Evolutionary conservation across 2,888 invertebrate species (phyloP), one percentile per base, ranked within the genome.

Genomic region (Ptilodon capucinus): DNA sequence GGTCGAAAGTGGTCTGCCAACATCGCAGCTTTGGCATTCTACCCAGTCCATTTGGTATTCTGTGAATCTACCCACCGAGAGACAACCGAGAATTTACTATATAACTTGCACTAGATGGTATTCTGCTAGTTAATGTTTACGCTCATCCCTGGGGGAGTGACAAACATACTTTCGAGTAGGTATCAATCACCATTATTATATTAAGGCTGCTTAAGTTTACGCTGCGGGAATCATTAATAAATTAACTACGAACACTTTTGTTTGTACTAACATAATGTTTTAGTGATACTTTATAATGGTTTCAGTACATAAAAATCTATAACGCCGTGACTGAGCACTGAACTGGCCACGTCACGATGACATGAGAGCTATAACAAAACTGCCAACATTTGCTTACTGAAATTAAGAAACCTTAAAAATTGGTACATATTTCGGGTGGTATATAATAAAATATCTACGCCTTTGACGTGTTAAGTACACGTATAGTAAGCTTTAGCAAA

Each of bases 1-100:
- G 63, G 64, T 62, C 53, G 66, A 64, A 62, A 65, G 59, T 60
- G 66, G 66, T 59, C 57, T 51, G 54, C 63, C 63, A 57, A 63
- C 60, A 57, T 48, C 49, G 63, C 36, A 62, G 60, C 64, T 62
- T 53, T 49, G 64, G 66, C 60, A 64, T 63, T 64, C 66, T 51
- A 48, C 54, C 55, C 48, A 46, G 53, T 44, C 52, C 60, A 62
- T 64, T 64, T 47, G 57, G 40, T 62, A 64, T 64, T 64, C 63
- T 49, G 59, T 57, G 57, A 51, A 64, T 52, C 48, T 50, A 58
- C 62, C 58, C 56, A 51, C 46, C 35, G 54, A 49, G 65, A 53
- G 59, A 58, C 54, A 65, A 43, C 45, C 47, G 55, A 50, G 50
- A 61, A 58, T 61, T 54, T 61, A 58, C 42, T 58, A 45, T 53